Percentiles rank a stretch among this genome's conserved stretches.
phyloP scores from a whole-genome alignment of 2,113 vertebrate genomes.

The Notarius quadriscutis region DNA sequence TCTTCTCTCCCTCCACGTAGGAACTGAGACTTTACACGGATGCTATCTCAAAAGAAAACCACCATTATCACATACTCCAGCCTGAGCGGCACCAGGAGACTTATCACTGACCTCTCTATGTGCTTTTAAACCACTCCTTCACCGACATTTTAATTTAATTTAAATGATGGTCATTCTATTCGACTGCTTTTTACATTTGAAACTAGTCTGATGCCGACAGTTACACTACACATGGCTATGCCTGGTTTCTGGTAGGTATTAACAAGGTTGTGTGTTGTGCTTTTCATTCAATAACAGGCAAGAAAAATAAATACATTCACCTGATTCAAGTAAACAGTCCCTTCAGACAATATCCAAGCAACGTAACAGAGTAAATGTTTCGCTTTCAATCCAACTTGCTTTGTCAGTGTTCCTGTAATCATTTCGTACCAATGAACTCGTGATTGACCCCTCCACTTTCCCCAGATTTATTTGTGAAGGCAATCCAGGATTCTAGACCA shows the following conservation, averaged over 20 bases:
- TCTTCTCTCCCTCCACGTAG: slow-evolving; percentile 27
- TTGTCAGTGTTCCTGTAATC: no score
- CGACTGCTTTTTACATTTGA: neutral
- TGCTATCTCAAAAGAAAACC: slow-evolving; percentile 32
- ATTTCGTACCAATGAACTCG: no score
- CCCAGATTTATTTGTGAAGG: no score
- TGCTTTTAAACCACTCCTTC: neutral
- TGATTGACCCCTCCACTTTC: no score
- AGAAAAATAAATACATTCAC: neutral
- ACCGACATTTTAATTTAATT: neutral
- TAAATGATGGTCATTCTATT: neutral
- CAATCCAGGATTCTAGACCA: no score
- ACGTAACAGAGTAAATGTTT: neutral
- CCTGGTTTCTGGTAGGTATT: neutral
- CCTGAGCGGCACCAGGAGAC: slow-evolving; percentile 13
- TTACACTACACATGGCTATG: neutral
- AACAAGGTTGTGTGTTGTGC: neutral
- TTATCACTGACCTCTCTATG: neutral
- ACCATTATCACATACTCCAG: slow-evolving; percentile 33
- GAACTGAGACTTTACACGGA: slow-evolving; percentile 6
- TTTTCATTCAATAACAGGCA: neutral
- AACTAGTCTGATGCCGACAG: neutral
- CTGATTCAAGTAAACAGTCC: neutral
- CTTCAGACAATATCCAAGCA: neutral
- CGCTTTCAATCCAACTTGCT: neutral